A percentile compares a stretch with the other conserved stretches of the same genome.
These are phyloP conservation scores for Cebidichthys violaceus DNA, from an alignment of 2,113 vertebrate species.

Conservation along the genomic window DNA sequence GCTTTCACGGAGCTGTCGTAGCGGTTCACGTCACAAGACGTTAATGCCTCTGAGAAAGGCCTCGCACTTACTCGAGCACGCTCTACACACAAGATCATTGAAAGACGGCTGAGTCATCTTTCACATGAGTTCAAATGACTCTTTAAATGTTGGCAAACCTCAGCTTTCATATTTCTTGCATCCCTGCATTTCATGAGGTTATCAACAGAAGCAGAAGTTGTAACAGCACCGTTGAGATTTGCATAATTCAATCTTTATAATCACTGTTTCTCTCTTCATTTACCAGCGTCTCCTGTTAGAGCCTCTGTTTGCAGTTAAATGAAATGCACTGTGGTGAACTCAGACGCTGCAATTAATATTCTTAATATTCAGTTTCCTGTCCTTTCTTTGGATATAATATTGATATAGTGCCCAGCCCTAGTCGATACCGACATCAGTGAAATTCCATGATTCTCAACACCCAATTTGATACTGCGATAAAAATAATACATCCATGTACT, in stretches of 20 bases:
- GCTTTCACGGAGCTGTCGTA: conserved; percentile 38
- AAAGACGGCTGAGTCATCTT: conserved; percentile 16
- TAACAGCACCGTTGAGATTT: conserved; percentile 22
- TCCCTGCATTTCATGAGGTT: not conserved
- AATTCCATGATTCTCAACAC: too few species aligned
- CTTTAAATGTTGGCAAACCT: not conserved
- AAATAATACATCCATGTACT: too few species aligned
- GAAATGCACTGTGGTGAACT: not conserved
- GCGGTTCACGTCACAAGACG: conserved; percentile 31
- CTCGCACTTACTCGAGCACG: not conserved
- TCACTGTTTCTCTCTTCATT: conserved; percentile 9
- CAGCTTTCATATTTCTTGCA: not conserved
- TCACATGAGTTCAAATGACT: not conserved
- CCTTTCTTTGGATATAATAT: too few species aligned
- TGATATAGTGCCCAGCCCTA: too few species aligned
- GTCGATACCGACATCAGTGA: too few species aligned
- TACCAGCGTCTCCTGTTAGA: not conserved
- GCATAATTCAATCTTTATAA: conserved; percentile 24
- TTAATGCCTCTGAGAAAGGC: not conserved
- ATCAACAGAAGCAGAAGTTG: conserved; percentile 17
- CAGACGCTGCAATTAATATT: not conserved
- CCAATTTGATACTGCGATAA: too few species aligned
- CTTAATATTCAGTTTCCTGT: too few species aligned
- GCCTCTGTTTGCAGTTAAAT: conserved; percentile 6
- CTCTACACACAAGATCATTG: not conserved